A percentile compares a stretch with the other conserved stretches of the same genome.
These are phyloP conservation scores for Ericerus pela DNA, from an alignment of 1,140 invertebrate species.

Conservation along the genomic window DNA sequence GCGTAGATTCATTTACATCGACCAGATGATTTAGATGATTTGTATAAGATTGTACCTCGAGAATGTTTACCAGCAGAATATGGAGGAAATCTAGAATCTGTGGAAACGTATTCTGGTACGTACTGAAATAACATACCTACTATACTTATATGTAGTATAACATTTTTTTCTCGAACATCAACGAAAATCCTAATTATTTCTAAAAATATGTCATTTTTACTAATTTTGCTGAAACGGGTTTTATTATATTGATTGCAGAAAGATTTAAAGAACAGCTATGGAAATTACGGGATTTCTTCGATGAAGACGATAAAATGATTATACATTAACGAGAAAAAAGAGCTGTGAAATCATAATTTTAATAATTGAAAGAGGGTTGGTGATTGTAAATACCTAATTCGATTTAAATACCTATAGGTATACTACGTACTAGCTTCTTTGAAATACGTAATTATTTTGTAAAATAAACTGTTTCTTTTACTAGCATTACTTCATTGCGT, in stretches of 20 bases:
- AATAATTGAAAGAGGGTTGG: too few species aligned
- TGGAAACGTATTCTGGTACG: slow-evolving; percentile 19
- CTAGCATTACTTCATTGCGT: too few species aligned
- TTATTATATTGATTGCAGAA: not conserved
- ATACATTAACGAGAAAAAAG: not conserved
- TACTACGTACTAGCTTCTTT: too few species aligned
- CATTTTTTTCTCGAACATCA: too few species aligned
- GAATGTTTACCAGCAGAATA: slow-evolving; percentile 42
- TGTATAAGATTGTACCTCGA: slow-evolving; percentile 41
- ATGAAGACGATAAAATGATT: not conserved
- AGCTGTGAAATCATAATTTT: too few species aligned
- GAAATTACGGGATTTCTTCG: not conserved
- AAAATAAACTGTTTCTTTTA: too few species aligned
- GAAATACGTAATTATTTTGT: too few species aligned
- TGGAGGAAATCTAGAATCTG: slow-evolving; percentile 16
- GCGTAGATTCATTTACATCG: slow-evolving; percentile 43
- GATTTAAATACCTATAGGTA: too few species aligned
- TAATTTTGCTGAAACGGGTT: not conserved
- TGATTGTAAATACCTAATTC: too few species aligned
- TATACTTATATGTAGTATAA: too few species aligned
- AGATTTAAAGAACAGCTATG: not conserved
- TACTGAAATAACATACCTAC: not conserved
- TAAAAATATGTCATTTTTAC: not conserved
- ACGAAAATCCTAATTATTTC: too few species aligned
- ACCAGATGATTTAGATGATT: slow-evolving; percentile 35